These are phyloP conservation scores for Reticulitermes speratus DNA, from an alignment of 1,140 invertebrate species.

Conservation along the genomic window DNA sequence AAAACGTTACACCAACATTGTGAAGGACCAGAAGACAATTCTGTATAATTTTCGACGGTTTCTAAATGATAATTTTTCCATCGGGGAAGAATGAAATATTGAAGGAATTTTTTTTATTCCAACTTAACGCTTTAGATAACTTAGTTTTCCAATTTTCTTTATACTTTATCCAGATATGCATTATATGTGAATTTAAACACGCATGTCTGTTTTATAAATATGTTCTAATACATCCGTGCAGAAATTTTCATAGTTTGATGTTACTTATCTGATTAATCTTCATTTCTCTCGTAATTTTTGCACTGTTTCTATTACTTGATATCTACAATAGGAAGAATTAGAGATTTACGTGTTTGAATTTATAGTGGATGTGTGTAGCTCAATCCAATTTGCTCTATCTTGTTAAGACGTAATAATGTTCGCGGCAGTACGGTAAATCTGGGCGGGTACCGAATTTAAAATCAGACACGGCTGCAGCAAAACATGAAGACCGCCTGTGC, in stretches of 20 bases:
- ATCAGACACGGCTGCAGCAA: not conserved
- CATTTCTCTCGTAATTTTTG: not conserved
- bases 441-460: not conserved
- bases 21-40: too few species aligned
- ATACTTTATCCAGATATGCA: too few species aligned
- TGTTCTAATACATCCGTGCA: not conserved
- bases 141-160: too few species aligned
- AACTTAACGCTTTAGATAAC: too few species aligned
- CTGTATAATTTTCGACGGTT: too few species aligned
- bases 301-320: not conserved
- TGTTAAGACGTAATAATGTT: not conserved
- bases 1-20: too few species aligned
- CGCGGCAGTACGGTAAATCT: not conserved
- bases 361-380: not conserved
- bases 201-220: not conserved
- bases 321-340: not conserved
- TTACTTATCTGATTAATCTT: not conserved
- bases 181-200: not conserved
- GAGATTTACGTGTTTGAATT: not conserved
- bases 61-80: too few species aligned
- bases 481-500: not conserved
- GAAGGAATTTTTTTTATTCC: too few species aligned
- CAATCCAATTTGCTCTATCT: not conserved
- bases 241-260: not conserved
- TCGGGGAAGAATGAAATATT: too few species aligned